Conservation (phyloP, 2,797 vertebrate species). For the Phrynocephalus vlangalii region DNA sequence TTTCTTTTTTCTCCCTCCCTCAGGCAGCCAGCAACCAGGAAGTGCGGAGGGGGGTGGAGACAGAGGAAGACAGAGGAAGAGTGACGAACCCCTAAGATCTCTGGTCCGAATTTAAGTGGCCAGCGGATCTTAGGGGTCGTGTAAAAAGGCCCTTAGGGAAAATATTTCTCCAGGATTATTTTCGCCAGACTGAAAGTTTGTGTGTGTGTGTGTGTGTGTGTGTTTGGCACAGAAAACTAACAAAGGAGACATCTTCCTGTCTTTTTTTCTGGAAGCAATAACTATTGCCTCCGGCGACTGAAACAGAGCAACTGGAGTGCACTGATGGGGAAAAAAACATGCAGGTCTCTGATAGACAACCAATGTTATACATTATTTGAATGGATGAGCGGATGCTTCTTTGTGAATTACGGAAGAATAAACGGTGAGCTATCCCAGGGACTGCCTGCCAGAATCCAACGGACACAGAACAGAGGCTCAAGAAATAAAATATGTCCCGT, state of each 20-base stretch:
- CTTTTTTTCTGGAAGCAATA: not conserved
- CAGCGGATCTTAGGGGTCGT: too few species aligned
- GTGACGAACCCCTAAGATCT: too few species aligned
- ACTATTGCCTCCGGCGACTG: not conserved
- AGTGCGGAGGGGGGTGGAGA: too few species aligned
- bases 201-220: too few species aligned
- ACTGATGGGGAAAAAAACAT: not conserved
- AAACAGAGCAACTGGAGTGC: not conserved
- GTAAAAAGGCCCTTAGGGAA: too few species aligned
- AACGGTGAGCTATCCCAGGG: not conserved
- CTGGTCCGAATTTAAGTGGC: too few species aligned
- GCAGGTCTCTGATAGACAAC: not conserved
- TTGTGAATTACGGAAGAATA: not conserved
- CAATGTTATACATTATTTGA: not conserved
- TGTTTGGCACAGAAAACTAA: not conserved
- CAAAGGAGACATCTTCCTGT: not conserved
- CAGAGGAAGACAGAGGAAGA: too few species aligned
- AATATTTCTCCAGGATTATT: not conserved
- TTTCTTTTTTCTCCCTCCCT: too few species aligned
- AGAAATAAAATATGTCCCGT: not conserved
- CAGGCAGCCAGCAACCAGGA: too few species aligned
- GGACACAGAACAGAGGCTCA: conserved; percentile 1
- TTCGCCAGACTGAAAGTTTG: not conserved
- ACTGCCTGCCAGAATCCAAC: not conserved
- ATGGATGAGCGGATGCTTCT: not conserved